Evolutionary conservation across 2,113 vertebrate genomes (phyloP), one percentile per base, ranked within the genome.

Genomic region (Malurus cyaneus): DNA sequence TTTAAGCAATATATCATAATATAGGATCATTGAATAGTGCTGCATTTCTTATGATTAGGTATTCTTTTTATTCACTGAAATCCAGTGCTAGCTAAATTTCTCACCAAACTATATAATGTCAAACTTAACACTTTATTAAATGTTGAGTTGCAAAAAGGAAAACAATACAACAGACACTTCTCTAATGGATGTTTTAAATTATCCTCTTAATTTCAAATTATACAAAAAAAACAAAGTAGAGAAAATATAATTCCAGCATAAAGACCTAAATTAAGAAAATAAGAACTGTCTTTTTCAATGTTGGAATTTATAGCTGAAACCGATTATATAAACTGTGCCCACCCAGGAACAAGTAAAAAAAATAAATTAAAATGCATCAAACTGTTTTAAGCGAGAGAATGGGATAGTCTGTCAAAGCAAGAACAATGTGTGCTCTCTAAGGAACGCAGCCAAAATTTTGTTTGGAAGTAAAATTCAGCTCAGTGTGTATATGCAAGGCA

Each of bases 391-490:
- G 44, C 2, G 12, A 78, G 83, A 74, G 64, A 80, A 92, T 56
- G 56, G 28, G n/a, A 74, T n/a, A 62, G 24, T 47, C 59, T 83
- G 82, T 74, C 91, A 92, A 49, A 64, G 42, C 0, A 0, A 93
- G 94, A 96, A 94, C 67, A 90, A 83, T 18, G 56, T 92, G 60
- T 80, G 34, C 47, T 80, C 19, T 8, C 34, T 44, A 41, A 86
- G 62, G 76, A 90, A 93, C 31, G 65, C 42, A 80, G 80, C 64
- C 92, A 93, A 47, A 74, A 86, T 78, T 56, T 66, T 86, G 86
- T 91, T 50, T 78, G 77, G 86, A 93, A 80, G 52, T 59, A 86
- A 70, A 88, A 80, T 52, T 78, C 65, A 80, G 32, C 72, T 80
- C 92, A 44, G 44, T 54, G 8, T 78, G 59, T 73, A 44, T 17